phyloP scores from a whole-genome alignment of 2,888 invertebrate genomes.

The Arge pagana region DNA sequence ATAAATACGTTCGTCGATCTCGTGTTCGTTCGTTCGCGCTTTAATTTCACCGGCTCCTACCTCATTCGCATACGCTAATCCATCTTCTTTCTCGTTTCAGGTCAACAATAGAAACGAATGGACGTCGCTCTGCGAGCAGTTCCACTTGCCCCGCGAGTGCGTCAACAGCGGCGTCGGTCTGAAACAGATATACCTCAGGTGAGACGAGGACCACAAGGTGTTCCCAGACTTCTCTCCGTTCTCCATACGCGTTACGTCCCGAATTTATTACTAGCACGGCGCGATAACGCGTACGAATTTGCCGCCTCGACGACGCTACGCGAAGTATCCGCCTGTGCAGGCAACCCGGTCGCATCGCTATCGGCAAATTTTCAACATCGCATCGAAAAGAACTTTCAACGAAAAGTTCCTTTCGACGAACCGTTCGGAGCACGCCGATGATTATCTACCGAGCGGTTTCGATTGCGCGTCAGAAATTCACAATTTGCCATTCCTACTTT shows the following conservation, averaged over 20 bases:
- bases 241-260: neutral
- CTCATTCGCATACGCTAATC: constrained; percentile 10
- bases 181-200: constrained; percentile 83
- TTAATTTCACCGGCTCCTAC: constrained; percentile 2
- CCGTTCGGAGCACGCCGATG: too few species aligned
- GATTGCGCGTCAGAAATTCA: constrained; percentile 26
- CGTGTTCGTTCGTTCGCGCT: neutral
- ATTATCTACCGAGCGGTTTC: too few species aligned
- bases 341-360: too few species aligned
- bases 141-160: constrained; percentile 80
- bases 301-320: neutral
- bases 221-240: too few species aligned
- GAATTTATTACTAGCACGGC: neutral
- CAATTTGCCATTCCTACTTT: too few species aligned
- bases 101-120: constrained; percentile 88
- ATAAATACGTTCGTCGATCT: neutral
- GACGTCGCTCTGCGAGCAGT: constrained; percentile 78
- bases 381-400: too few species aligned
- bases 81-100: constrained; percentile 60
- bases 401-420: too few species aligned
- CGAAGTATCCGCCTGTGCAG: too few species aligned
- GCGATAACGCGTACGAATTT: neutral
- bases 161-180: constrained; percentile 87
- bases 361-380: too few species aligned
- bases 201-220: too few species aligned